Percentiles rank a stretch among this genome's conserved stretches.
Conservation (phyloP, 2,797 vertebrate species). For the Cephalopachus bancanus region DNA sequence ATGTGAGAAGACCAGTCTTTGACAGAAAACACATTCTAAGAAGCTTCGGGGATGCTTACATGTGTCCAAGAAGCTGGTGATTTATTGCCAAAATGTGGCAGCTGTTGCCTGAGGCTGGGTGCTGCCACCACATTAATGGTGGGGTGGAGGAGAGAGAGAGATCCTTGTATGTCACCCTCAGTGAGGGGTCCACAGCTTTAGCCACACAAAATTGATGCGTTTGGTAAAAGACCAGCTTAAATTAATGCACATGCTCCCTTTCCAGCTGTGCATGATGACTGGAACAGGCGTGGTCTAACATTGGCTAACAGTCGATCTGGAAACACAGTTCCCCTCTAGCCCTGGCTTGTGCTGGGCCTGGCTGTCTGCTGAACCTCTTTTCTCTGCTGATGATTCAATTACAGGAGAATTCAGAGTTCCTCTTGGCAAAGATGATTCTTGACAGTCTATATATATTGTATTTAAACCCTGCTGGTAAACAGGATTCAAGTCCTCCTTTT, state of each 20-base stretch:
- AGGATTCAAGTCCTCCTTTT: neutral
- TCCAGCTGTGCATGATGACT: neutral
- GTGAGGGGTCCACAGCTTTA: neutral
- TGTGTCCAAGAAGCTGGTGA: neutral
- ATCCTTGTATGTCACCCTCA: neutral
- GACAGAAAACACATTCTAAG: constrained; percentile 10
- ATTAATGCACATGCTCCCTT: neutral
- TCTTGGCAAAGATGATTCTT: constrained; percentile 45
- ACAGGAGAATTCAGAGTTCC: constrained; percentile 21
- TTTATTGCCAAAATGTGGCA: neutral
- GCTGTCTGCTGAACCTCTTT: neutral
- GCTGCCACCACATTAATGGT: neutral
- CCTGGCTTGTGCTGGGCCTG: neutral
- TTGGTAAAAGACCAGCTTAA: neutral
- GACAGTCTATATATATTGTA: neutral
- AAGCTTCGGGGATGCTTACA: neutral
- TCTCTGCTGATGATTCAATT: neutral
- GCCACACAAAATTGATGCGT: neutral
- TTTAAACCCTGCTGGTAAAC: constrained; percentile 2
- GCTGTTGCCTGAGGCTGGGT: neutral
- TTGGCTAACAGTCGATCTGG: neutral
- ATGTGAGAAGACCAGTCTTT: neutral
- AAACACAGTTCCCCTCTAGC: neutral
- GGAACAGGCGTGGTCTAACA: neutral
- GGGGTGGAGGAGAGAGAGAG: neutral